Base-by-base conservation (phyloP, 2,113 vertebrate species). In the Formicarius rufipectus region DNA sequence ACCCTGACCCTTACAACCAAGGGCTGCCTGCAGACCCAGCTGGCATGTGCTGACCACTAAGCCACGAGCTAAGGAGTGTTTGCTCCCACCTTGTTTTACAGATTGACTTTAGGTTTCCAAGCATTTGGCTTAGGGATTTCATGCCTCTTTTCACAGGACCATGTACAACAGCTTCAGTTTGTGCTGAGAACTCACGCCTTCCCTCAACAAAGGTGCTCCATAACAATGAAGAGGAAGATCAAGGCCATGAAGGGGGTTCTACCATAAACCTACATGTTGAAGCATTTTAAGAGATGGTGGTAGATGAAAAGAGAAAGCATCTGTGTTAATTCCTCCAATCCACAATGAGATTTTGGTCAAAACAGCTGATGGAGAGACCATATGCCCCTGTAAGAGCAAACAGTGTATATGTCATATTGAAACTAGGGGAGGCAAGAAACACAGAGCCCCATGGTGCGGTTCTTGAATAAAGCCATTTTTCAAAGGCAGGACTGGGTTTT, bases 381-480 rank as follows among this genome's bases (percentile, higher is more conserved):
- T 80, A 73, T 62, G 25, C 42, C 33, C 37, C 58, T 3, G 4
- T 7, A 39, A 83, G 9, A 79, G 37, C 31, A 47, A 89, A 77
- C 52, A 87, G 68, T 3, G 1, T 11, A 0, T 23, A 5, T 25
- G 33, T 68, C 59, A 7, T 53, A 59, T 20, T 58, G 84, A 83
- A 75, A 39, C 25, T 20, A 33, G 24, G 53, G 55, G 63, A 87
- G 58, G 66, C 49, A 87, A 87, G 93, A 89, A 91, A 66, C 45
- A 39, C 52, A 85, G 55, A 90, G 47, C 37, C 67, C 55, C 50
- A 30, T 3, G 84, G 58, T 95, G 67, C 67, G 22, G 1, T 22
- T 88, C 50, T 67, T 94, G 67, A 93, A 91, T 33, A 88, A 93
- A 83, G 42, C 3, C 14, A 47, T 85, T 91, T 93, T 80, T 74